Conservation (phyloP, 2,888 invertebrate genomes). For the Steinernema carpocapsae region DNA sequence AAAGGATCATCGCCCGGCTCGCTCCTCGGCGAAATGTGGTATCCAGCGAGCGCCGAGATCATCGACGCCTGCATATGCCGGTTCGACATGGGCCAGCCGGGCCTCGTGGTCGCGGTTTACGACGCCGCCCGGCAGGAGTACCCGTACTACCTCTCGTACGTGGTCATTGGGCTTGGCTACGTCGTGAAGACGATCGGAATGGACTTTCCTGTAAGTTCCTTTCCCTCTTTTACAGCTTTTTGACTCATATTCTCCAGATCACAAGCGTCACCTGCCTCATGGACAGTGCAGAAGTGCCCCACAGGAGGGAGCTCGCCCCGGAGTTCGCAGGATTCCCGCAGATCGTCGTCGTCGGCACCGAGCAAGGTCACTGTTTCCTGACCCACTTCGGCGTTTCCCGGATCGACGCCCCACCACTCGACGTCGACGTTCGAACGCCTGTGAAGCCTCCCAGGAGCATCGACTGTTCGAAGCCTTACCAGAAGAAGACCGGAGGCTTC, state of each 20-base stretch:
- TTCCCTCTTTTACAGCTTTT: neutral
- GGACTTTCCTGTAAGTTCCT: neutral
- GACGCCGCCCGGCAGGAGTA: neutral
- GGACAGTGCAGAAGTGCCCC: neutral
- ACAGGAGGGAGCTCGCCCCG: neutral
- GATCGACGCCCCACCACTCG: neutral
- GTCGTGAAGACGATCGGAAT: slow-evolving; percentile 24
- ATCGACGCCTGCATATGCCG: slow-evolving; percentile 25
- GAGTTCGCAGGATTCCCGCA: neutral
- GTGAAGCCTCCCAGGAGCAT: slow-evolving; percentile 13
- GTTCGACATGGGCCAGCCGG: slow-evolving; percentile 7
- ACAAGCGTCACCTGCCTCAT: neutral
- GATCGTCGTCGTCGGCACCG: neutral
- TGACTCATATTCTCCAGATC: neutral
- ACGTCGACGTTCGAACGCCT: neutral
- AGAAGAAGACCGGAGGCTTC: slow-evolving; percentile 1
- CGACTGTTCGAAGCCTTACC: slow-evolving; percentile 15
- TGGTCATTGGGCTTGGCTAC: neutral
- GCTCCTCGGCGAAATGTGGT: slow-evolving; percentile 2
- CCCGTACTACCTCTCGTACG: slow-evolving; percentile 17
- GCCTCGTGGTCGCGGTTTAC: neutral
- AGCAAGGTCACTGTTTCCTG: slow-evolving; percentile 6
- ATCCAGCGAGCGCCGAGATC: slow-evolving; percentile 11
- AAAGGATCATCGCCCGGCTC: neutral
- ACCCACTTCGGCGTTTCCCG: neutral